Evolutionary conservation across 2,797 vertebrate genomes (phyloP), one percentile per base, ranked within the genome.

Genomic region (Glyptemys insculpta): DNA sequence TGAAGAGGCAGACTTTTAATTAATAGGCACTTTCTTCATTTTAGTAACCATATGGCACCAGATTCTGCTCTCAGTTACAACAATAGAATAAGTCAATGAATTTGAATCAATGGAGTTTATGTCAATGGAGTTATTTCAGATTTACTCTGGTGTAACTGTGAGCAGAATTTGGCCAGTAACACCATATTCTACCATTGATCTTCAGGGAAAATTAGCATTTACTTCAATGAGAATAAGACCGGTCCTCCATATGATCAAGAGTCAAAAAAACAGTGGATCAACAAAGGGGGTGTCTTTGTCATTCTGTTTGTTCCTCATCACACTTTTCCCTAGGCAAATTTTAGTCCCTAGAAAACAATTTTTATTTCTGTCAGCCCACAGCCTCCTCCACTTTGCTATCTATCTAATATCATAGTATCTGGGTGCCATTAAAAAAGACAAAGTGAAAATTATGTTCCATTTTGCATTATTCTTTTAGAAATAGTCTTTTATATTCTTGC

Each of bases 261-360:
- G 52, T 47, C 9, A 56, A 65, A 62, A n/a, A 12, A 88, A 1
- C 83, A 72, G 3, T 78, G 72, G 53, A 5, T 83, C 34, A 80
- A 81, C 5, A 3, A 89, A 41, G 0, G 3, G 37, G 3, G 0
- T n/a, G 65, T 49, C 9, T 81, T 81, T 79, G 21, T 5, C 0
- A 52, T 89, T 94, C 79, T 18, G 80, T 41, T 21, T 68, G 81
- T 49, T 37, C 87, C 49, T 85, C 15, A 78, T 59, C 74, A 41
- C 11, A 68, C 18, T 91, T 88, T 8, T 12, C 8, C 74, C 85
- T n/a, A 76, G 90, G 87, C 19, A 85, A 1, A 21, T 78, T 89
- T 93, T 37, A 82, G 12, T 81, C 79, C 74, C 44, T 50, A 76
- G 52, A 41, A 87, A 79, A 88, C 1, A 74, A 34, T 1, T 25